Percentiles rank a stretch among this genome's conserved stretches.
Conservation (phyloP, 2,113 vertebrate genomes). For the Campylomormyrus numenius region DNA sequence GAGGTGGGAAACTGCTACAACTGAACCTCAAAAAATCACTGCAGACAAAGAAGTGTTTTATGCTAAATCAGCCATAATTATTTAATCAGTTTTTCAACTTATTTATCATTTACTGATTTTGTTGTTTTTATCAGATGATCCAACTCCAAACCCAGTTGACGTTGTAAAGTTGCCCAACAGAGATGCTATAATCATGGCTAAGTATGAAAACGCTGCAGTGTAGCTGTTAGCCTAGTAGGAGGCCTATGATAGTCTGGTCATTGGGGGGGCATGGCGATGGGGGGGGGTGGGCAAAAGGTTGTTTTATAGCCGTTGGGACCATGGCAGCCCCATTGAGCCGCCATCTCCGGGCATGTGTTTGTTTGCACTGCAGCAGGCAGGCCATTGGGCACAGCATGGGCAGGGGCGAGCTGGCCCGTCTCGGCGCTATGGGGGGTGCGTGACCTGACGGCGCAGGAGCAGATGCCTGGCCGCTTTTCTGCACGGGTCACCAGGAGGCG, state of each 20-base stretch:
- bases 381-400: conserved; percentile 90
- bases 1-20: not conserved
- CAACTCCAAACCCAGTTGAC: not conserved
- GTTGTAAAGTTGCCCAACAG: not conserved
- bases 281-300: not conserved
- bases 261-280: not conserved
- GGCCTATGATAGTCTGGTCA: not conserved
- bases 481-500: not conserved
- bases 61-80: not conserved
- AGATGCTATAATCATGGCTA: not conserved
- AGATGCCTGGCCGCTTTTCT: not conserved
- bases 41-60: not conserved
- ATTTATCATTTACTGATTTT: not conserved
- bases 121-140: not conserved
- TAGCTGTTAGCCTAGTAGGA: not conserved
- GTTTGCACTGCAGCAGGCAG: conserved; percentile 67
- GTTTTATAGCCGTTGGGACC: not conserved
- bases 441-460: conserved; percentile 22
- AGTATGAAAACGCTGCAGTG: not conserved
- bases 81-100: not conserved
- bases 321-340: not conserved
- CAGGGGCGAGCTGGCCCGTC: conserved; percentile 47
- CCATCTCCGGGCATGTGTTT: not conserved
- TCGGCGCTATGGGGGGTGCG: conserved; percentile 45
- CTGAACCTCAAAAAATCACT: not conserved